Conservation (phyloP, 1,140 invertebrate species). For the Eupristina koningsbergeri region DNA sequence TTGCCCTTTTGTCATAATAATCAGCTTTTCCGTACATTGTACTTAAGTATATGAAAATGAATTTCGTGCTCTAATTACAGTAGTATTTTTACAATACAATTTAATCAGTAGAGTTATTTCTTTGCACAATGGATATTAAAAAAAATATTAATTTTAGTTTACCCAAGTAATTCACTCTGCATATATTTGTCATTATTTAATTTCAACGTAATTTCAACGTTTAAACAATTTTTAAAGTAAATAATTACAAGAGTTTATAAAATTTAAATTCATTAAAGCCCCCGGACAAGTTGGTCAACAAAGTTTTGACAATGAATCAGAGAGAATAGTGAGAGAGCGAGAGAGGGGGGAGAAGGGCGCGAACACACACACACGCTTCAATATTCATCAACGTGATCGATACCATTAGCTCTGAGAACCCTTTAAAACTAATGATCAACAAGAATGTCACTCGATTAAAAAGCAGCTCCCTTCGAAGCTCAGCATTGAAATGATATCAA, state of each 20-base stretch:
- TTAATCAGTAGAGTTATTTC: neutral
- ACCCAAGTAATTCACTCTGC: too few relatives aligned
- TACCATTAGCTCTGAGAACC: neutral
- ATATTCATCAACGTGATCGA: neutral
- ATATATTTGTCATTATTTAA: too few relatives aligned
- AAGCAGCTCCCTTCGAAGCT: neutral
- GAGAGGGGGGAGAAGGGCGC: too few relatives aligned
- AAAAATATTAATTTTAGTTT: too few relatives aligned
- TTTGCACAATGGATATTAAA: neutral
- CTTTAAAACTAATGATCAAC: neutral
- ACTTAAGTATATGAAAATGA: neutral
- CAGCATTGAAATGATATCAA: conserved; percentile 40
- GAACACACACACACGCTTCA: neutral
- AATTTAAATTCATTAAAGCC: too few relatives aligned
- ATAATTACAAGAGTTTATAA: too few relatives aligned
- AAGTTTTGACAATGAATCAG: neutral
- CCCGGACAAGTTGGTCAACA: neutral
- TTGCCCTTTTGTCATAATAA: conserved; percentile 29
- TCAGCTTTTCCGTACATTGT: conserved; percentile 17
- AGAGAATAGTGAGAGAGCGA: too few relatives aligned
- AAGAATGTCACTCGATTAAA: neutral
- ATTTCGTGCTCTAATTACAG: neutral
- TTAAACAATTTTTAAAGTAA: too few relatives aligned
- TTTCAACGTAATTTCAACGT: too few relatives aligned
- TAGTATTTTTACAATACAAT: too few relatives aligned